Base-by-base conservation (phyloP, 2,888 invertebrate species). In the Toxonevra muliebris region DNA sequence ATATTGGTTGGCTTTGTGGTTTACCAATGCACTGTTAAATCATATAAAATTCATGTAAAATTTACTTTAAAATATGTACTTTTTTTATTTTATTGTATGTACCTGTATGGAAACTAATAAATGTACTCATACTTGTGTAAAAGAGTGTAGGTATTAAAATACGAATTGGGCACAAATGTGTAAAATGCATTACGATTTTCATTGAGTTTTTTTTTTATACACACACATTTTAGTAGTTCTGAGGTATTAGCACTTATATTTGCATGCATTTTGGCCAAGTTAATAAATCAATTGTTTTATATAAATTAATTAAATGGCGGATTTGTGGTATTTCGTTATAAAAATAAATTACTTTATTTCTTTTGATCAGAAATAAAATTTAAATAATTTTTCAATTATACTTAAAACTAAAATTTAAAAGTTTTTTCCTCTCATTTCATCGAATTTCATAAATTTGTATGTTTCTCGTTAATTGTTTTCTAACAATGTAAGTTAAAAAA, bases 31-130 rank as follows among this genome's bases (percentile, higher is more conserved):
- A 48, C 20, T 48, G 43, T 20, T 48, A 48, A 13, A 60, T 60
- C 9, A 60, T 48, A 60, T 60, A 15, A 45, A 45, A 60, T 60
- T 60, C 60, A 45, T 43, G 60, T 43, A 10, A 9, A n/a, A 41
- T 11, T 10, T 15, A 15, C 3, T 7, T 5, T 30, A 57, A 1
- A 15, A 41, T 9, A 1, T 30, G 9, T 5, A 41, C 7, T 30
- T 30, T 4, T 7, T 30, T 2, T 30, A 4, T 2, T 30, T 30
- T 30, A 30, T 7, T 30, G 30, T 30, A 4, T 2, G 2, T 30
- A 30, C 7, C 7, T 30, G 30, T 7, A 30, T 30, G 7, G 7
- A 30, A 30, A 30, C 30, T 4, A 30, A 30, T 30, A 30, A 30
- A 30, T 30, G 30, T 7, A 30, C 30, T 30, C 30, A 30, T 30